Evolutionary conservation across 2,888 invertebrate genomes (phyloP), one percentile per base, ranked within the genome.

Genomic region (Eugnorisma glareosa): DNA sequence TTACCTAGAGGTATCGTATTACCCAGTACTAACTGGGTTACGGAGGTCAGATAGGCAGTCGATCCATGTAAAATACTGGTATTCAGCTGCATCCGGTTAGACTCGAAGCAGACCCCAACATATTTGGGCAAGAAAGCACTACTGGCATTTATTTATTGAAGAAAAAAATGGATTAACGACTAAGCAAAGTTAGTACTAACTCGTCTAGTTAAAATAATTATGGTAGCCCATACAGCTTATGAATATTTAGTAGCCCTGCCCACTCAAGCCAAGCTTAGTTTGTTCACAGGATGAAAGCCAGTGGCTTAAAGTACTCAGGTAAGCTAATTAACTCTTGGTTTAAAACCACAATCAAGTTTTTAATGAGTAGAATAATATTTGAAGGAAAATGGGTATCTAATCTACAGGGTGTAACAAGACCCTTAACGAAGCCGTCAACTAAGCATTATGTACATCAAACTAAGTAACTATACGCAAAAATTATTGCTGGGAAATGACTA

Each of bases 271-370:
- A 15, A 78, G 83, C 83, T 43, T 28, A 77, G 64, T 78, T 83
- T 48, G 63, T 77, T 24, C 63, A 57, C 45, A 48, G 77, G 54
- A 78, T 83, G 74, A 83, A 83, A 77, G 48, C 77, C 57, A 83
- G 48, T 43, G 64, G 57, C 57, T 77, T 77, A 66, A 66, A 77
- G 78, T 83, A 59, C 57, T 59, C 64, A 78, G 78, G 78, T 78
- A 77, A 77, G 78, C 83, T 78, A 83, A 83, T 83, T 78, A 66
- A 77, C 83, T 83, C 78, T 77, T 83, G 83, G 54, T 48, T 51
- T 43, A 35, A 78, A 59, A 40, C 35, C 24, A 28, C 83, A 78
- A 66, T 83, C 64, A 83, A 51, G 66, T 66, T 79, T 82, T 66
- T 59, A 83, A 77, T 83, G 48, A 83, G 66, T 40, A 43, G n/a